Conservation (phyloP, 2,113 vertebrate genomes). For the Lipophrys pholis region DNA sequence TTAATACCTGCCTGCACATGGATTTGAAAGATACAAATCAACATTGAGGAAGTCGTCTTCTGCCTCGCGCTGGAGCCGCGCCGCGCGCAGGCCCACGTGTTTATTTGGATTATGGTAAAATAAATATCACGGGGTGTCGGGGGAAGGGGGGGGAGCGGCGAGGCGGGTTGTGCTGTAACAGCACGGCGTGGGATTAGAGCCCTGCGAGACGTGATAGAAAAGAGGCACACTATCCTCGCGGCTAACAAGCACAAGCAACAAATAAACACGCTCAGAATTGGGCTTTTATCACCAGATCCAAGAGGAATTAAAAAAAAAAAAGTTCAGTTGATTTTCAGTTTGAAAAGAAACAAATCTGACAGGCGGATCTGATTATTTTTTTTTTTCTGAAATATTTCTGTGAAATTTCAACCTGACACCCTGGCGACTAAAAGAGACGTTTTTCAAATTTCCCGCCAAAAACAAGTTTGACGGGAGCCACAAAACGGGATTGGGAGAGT, state of each 20-base stretch:
- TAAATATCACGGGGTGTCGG: slow-evolving; percentile 64
- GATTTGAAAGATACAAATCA: slow-evolving; percentile 62
- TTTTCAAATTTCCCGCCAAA: no score
- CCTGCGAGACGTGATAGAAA: slow-evolving; percentile 22
- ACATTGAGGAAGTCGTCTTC: slow-evolving; percentile 34
- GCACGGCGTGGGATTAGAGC: slow-evolving; percentile 56
- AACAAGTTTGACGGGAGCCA: no score
- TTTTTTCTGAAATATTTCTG: no score
- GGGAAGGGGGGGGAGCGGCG: slow-evolving; percentile 39
- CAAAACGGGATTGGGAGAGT: no score
- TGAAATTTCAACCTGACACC: no score
- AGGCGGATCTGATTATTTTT: no score
- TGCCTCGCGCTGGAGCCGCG: no score
- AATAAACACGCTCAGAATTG: slow-evolving; percentile 2
- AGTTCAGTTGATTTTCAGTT: no score
- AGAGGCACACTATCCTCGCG: slow-evolving; percentile 13
- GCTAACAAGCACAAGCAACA: slow-evolving; percentile 11
- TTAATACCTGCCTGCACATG: slow-evolving; percentile 57
- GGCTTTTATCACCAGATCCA: background rate
- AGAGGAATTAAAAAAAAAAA: no score
- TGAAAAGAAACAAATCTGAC: no score
- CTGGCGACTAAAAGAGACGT: no score
- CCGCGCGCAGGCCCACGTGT: slow-evolving; percentile 57
- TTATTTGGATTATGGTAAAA: slow-evolving; percentile 70
- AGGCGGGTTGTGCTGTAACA: slow-evolving; percentile 50